Evolutionary conservation across 1,140 invertebrate genomes (phyloP), one percentile per base, ranked within the genome.

Genomic region (Globodera rostochiensis): DNA sequence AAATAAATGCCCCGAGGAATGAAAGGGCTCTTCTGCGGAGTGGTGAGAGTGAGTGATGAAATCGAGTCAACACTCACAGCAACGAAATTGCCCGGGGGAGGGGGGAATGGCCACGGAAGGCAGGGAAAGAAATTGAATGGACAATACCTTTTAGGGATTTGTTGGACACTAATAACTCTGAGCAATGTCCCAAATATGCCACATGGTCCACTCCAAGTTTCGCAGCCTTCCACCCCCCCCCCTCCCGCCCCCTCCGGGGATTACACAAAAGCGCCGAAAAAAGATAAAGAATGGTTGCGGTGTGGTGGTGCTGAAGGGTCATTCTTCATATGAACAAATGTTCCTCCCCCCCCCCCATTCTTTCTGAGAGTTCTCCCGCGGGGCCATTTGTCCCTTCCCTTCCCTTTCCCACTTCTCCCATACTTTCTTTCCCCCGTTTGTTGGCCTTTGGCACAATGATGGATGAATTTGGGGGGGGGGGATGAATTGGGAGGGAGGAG

Each of bases 41-140:
- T n/a, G 66, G 66, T 60, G 57, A 60, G 57, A 60, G 21, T 9
- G 64, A 78, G 76, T 78, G 76, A 78, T 78, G 76, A 78, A 78
- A 78, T 78, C 70, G 76, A 78, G 76, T 78, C 53, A 46, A 78
- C 60, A 67, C 50, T 13, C 57, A 60, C 15, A 19, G 57, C 57
- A 13, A 13, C 13, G 19, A 60, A 60, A 19, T 60, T 13, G 57
- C 74, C 57, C 66, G 36, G 74, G 49, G 74, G 60, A 64, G 19
- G 36, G 19, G 5, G 66, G 50, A 19, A 7, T 36, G 74, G 47
- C 11, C 50, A n/a, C 19, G 25, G 60, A 45, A 21, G 60, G 25
- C 25, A 75, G 60, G 60, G 25, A 25, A 46, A 75, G 15, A 64
- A 46, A 75, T 47, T 75, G 7, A 8, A 46, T 47, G 60, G 60